A percentile compares a stretch with the other conserved stretches of the same genome.
Evolutionary conservation across 1,140 invertebrate species (phyloP).

Genomic region (Drosophila funebris): DNA sequence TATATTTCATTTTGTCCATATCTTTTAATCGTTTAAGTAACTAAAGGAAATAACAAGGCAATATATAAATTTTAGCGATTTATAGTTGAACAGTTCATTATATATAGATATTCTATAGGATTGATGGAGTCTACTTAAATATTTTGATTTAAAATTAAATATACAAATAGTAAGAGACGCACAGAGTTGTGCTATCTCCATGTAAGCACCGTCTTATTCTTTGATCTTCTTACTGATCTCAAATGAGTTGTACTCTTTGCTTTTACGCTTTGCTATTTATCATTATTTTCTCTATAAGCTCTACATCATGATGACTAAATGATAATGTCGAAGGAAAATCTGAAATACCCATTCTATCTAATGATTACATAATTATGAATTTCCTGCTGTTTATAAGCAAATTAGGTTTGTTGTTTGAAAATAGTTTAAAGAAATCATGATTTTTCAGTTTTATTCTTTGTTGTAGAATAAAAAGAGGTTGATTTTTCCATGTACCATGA

Average conservation of each 20-base stretch:
- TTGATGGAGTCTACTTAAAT: no score
- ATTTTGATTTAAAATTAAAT: no score
- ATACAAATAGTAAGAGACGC: no score
- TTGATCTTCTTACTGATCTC: no score
- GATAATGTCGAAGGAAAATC: slow-evolving; percentile 7
- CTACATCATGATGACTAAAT: slow-evolving; percentile 5
- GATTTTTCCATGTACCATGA: slow-evolving; percentile 9
- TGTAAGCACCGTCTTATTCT: no score
- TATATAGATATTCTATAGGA: background rate
- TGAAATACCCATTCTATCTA: background rate
- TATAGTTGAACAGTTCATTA: no score
- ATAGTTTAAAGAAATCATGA: slow-evolving; percentile 34
- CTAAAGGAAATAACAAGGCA: background rate
- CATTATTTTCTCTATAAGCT: background rate
- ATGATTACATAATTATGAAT: slow-evolving; percentile 34
- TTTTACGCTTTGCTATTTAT: background rate
- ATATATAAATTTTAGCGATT: background rate
- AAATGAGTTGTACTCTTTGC: background rate
- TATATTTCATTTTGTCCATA: slow-evolving; percentile 2
- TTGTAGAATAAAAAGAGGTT: slow-evolving; percentile 4
- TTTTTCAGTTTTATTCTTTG: slow-evolving; percentile 16
- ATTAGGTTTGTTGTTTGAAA: slow-evolving; percentile 1
- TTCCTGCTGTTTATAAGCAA: slow-evolving; percentile 36
- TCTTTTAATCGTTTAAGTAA: background rate
- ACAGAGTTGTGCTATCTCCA: no score